Percentiles rank a stretch among this genome's conserved stretches.
These are phyloP conservation scores for Chascanopsetta lugubris DNA, from an alignment of 2,113 vertebrate genomes.

Conservation along the genomic window DNA sequence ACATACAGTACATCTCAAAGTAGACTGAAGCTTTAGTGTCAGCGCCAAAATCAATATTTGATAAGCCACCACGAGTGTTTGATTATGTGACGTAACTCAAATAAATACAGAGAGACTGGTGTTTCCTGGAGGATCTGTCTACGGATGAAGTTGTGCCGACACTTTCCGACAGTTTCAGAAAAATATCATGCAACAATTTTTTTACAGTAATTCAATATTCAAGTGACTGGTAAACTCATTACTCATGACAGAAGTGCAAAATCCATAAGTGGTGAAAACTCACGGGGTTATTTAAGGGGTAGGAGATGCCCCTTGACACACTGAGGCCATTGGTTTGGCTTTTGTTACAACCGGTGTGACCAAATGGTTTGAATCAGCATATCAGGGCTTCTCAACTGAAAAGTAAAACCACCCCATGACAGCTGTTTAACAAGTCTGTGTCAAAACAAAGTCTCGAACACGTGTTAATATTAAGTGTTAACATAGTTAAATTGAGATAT, in stretches of 20 bases:
- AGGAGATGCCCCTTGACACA: too few relatives aligned
- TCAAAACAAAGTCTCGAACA: neutral
- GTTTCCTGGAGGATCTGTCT: too few relatives aligned
- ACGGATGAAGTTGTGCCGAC: too few relatives aligned
- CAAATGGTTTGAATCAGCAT: neutral
- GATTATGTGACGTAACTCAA: slow-evolving; percentile 7
- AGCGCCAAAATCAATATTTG: slow-evolving; percentile 32
- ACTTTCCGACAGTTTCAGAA: too few relatives aligned
- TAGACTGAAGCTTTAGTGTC: neutral
- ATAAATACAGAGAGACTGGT: slow-evolving; percentile 24
- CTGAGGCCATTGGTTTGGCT: neutral
- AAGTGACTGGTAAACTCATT: too few relatives aligned
- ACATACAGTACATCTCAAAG: neutral
- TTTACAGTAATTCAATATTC: too few relatives aligned
- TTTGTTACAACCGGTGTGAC: neutral
- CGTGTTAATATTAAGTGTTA: neutral
- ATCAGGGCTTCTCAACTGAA: neutral
- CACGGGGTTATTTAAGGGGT: too few relatives aligned
- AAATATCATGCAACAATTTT: too few relatives aligned
- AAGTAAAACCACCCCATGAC: neutral
- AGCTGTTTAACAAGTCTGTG: too few relatives aligned
- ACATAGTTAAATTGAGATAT: neutral
- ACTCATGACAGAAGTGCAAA: too few relatives aligned
- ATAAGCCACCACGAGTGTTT: neutral
- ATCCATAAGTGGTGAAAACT: too few relatives aligned